These are phyloP conservation scores for Zelostemma sp. DNA, from an alignment of 1,140 invertebrate genomes.

Conservation along the genomic window DNA sequence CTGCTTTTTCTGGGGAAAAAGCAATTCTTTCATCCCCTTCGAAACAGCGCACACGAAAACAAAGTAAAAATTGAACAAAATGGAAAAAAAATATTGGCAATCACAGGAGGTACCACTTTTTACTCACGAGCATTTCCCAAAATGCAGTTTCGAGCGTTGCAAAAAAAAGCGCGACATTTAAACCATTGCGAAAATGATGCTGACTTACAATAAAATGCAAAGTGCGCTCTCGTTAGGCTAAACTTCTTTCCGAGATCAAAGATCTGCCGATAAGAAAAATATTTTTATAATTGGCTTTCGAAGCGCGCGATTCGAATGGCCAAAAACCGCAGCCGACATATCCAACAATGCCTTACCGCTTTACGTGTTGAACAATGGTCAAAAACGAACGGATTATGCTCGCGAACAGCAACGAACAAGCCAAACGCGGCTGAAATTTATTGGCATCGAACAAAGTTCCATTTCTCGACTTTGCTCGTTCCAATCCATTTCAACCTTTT, in stretches of 20 bases:
- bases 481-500: too few relatives aligned
- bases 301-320: constrained; percentile 62
- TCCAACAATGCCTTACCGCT: constrained; percentile 71
- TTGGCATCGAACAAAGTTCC: too few relatives aligned
- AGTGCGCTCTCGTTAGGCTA: constrained; percentile 49
- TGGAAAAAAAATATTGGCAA: not conserved
- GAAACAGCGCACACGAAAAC: not conserved
- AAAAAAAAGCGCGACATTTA: constrained; percentile 31
- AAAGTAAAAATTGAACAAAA: not conserved
- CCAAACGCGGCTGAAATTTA: too few relatives aligned
- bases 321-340: constrained; percentile 67
- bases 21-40: not conserved
- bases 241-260: constrained; percentile 47
- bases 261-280: constrained; percentile 55
- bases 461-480: too few relatives aligned
- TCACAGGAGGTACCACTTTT: too few relatives aligned
- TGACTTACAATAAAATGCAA: constrained; percentile 49
- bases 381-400: constrained; percentile 46
- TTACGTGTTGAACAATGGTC: constrained; percentile 61
- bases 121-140: too few relatives aligned
- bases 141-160: constrained; percentile 6
- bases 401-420: constrained; percentile 19
- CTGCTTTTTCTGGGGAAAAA: not conserved
- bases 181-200: constrained; percentile 27
- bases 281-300: constrained; percentile 69